These are phyloP conservation scores for Agrochola lota DNA, from an alignment of 2,888 invertebrate species.

Conservation along the genomic window DNA sequence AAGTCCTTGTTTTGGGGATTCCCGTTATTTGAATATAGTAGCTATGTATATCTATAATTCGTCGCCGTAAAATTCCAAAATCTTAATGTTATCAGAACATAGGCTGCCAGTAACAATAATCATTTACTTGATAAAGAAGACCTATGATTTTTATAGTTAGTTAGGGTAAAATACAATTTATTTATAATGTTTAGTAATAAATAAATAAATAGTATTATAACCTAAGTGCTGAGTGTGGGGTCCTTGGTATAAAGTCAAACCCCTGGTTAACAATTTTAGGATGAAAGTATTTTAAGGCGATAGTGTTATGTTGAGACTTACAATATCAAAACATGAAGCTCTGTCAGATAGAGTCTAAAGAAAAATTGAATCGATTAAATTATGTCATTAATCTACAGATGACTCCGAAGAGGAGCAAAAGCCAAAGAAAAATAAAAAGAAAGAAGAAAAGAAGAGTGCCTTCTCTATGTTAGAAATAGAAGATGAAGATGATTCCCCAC, in stretches of 20 bases:
- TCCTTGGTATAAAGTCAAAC: not conserved
- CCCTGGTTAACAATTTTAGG: not conserved
- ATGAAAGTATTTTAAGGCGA: not conserved
- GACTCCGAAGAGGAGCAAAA: slow-evolving; percentile 88
- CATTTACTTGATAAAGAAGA: not conserved
- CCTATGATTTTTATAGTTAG: not conserved
- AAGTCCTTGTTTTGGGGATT: too few relatives aligned
- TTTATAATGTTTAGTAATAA: not conserved
- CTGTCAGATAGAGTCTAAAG: not conserved
- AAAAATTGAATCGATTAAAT: not conserved
- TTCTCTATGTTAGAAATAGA: slow-evolving; percentile 93
- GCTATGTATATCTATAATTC: too few relatives aligned
- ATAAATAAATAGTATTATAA: not conserved
- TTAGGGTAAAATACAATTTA: too few relatives aligned
- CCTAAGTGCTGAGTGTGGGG: not conserved
- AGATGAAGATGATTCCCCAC: slow-evolving; percentile 89
- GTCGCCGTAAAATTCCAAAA: too few relatives aligned
- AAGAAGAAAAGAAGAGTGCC: slow-evolving; percentile 90
- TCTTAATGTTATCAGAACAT: too few relatives aligned
- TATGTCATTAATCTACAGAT: slow-evolving; percentile 70
- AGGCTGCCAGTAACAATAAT: not conserved
- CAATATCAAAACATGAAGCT: not conserved
- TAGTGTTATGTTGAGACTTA: not conserved
- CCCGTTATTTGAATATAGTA: too few relatives aligned
- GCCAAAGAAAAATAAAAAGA: slow-evolving; percentile 82